Evolutionary conservation across 37 sponge, comb jelly and placozoan genomes (phyloP), one percentile per base, ranked within the genome.

Genomic region (Tethya wilhelma): DNA sequence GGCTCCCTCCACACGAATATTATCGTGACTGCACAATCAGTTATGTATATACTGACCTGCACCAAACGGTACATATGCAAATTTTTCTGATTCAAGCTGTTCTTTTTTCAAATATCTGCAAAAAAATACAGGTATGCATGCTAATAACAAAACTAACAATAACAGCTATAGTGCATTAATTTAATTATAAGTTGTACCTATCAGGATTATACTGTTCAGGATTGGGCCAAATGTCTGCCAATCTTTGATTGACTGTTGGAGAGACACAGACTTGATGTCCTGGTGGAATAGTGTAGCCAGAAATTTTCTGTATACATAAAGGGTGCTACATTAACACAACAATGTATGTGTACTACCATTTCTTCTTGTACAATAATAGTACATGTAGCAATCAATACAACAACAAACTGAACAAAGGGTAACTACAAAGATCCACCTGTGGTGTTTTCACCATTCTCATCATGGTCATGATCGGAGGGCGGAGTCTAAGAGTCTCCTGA

Each of bases 191-290:
- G n/a, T n/a, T 39, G 26, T 25, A 93, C 96, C 96, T 75, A 67
- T 95, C 88, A 9, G 96, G 96, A 38, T 78, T 46, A 62, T 93
- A 95, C 1, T 30, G 4, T 14, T 80, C 56, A 20, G 90, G 49
- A 33, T 91, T 77, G 1, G 59, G 64, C 96, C 96, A 95, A 7
- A 45, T 56, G 43, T 87, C 89, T 38, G 38, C 60, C 49, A 92
- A 70, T 29, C 67, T 66, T 22, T 92, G 92, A 73, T 95, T 95
- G 45, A 86, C 77, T 56, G 96, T 85, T 7, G 96, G 96, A 41
- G 96, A 95, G 34, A 95, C 96, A 83, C 96, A 95, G 14, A 89
- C 86, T 77, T 95, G 96, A 71, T 95, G 93, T 4, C 96, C 96
- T 28, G 79, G 70, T 6, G 96, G 96, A 25, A 95, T 92, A 46